phyloP scores from a whole-genome alignment of 2,113 vertebrate genomes.

The Tragelaphus imberbis region DNA sequence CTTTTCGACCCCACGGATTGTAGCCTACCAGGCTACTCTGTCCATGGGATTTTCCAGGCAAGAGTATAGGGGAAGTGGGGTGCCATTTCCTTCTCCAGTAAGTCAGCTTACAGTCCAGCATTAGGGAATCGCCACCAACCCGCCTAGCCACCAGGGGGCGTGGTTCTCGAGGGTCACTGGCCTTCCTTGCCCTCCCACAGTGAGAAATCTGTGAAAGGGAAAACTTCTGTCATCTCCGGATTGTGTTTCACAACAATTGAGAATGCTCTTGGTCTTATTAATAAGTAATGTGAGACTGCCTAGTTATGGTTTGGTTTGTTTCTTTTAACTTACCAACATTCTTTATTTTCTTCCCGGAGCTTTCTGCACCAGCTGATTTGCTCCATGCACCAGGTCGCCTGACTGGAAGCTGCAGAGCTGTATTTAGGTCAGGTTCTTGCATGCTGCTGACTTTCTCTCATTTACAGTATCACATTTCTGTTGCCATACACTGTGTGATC shows the following conservation, averaged over 20 bases:
- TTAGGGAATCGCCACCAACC: background rate
- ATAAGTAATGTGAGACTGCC: background rate
- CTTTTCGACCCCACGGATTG: no score
- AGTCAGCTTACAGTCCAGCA: background rate
- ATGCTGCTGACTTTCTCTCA: constrained; percentile 74
- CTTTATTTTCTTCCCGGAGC: constrained; percentile 35
- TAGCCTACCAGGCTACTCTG: background rate
- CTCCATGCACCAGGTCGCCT: constrained; percentile 1
- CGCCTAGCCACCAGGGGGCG: background rate
- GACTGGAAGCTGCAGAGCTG: constrained; percentile 54
- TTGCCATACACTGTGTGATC: constrained; percentile 75
- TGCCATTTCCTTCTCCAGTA: background rate
- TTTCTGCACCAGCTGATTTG: constrained; percentile 33
- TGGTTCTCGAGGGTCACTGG: background rate
- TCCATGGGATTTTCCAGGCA: background rate
- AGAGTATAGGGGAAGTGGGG: background rate
- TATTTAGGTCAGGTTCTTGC: constrained; percentile 61
- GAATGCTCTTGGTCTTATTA: background rate
- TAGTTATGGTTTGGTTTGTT: background rate
- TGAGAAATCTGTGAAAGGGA: background rate
- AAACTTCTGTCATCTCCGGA: background rate
- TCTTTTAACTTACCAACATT: background rate
- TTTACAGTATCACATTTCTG: constrained; percentile 78
- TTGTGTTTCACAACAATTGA: background rate
- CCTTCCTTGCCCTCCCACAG: background rate